Evolutionary conservation across 2,888 invertebrate genomes (phyloP).

Genomic region (Metopia argyrocephala): DNA sequence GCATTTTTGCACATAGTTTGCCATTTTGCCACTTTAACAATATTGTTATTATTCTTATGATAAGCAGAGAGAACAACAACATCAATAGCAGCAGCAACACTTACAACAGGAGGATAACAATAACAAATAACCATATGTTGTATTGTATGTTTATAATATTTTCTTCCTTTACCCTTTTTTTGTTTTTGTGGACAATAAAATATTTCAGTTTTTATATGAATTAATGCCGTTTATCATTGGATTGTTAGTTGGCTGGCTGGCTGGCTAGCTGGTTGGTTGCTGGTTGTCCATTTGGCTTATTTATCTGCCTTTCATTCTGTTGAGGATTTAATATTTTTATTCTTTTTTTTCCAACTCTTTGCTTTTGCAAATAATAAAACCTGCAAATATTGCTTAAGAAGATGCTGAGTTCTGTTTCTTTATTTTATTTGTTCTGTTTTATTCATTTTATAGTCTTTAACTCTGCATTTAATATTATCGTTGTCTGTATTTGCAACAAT

Average conservation of each 20-base stretch:
- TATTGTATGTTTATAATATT: conserved; percentile 41
- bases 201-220: conserved; percentile 63
- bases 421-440: background rate
- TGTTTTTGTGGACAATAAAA: conserved; percentile 60
- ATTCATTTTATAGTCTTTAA: conserved; percentile 41
- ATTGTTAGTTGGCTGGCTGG: conserved; percentile 44
- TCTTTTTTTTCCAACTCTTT: background rate
- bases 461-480: conserved; percentile 52
- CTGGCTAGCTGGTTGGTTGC: background rate
- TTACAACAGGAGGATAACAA: conserved; percentile 61
- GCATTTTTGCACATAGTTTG: conserved; percentile 73
- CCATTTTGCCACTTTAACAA: conserved; percentile 77
- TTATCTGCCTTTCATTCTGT: conserved; percentile 41
- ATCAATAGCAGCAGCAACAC: conserved; percentile 11
- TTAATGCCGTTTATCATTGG: conserved; percentile 65
- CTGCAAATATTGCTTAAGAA: conserved; percentile 19
- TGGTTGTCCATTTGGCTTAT: background rate
- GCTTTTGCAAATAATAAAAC: conserved; percentile 28
- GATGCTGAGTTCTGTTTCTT: background rate
- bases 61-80: conserved; percentile 67
- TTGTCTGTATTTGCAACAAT: conserved; percentile 61
- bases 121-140: conserved; percentile 63
- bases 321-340: conserved; percentile 10
- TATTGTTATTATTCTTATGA: conserved; percentile 75
- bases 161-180: too few species aligned